These are phyloP conservation scores for Psilopogon haemacephalus DNA, from an alignment of 2,113 vertebrate species.

Conservation along the genomic window DNA sequence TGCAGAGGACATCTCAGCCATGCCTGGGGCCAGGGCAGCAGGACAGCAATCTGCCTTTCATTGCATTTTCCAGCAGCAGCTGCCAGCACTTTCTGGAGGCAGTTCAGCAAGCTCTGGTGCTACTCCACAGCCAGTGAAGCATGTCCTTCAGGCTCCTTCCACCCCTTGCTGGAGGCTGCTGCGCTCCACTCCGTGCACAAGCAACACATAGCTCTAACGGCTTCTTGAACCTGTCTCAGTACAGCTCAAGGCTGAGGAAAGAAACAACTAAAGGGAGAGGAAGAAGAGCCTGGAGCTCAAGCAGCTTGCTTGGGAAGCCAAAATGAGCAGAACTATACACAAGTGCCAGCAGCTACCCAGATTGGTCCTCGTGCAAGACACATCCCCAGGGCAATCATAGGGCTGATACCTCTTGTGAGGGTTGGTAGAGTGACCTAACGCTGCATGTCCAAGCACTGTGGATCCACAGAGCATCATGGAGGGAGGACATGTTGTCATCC, in stretches of 20 bases:
- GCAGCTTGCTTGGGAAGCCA: neutral
- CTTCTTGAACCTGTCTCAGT: neutral
- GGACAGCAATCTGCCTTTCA: neutral
- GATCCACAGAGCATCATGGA: neutral
- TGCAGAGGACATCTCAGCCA: neutral
- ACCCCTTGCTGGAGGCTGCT: neutral
- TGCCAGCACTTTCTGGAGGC: neutral
- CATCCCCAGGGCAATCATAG: neutral
- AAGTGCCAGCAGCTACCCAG: neutral
- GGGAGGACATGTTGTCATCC: neutral
- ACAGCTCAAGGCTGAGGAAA: neutral
- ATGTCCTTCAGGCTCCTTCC: neutral
- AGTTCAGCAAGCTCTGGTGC: neutral
- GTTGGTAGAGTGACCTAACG: neutral
- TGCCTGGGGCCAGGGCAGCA: neutral
- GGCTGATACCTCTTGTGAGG: neutral
- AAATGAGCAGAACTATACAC: neutral
- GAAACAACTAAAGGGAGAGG: neutral
- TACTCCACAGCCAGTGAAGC: neutral
- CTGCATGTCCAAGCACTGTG: neutral
- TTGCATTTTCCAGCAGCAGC: neutral
- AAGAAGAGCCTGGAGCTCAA: neutral
- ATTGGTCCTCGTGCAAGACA: neutral
- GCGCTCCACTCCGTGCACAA: rapidly evolving
- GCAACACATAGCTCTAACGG: rapidly evolving